Evolutionary conservation across 2,113 vertebrate species (phyloP).

Genomic region (Chaetura pelagica): DNA sequence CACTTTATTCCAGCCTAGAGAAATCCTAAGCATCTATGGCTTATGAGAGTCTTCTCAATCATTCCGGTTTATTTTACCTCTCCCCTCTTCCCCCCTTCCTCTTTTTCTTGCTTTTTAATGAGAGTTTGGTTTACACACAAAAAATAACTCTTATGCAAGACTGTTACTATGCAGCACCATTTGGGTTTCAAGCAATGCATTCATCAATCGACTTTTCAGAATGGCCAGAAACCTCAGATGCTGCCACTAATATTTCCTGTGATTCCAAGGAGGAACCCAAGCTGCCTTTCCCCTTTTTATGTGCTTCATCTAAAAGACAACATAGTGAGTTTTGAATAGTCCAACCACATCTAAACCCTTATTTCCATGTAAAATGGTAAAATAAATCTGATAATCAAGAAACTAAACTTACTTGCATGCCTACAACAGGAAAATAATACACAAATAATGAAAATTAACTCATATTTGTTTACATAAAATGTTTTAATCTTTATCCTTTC

Average conservation of each 20-base stretch:
- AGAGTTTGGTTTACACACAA: neutral
- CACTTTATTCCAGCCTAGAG: neutral
- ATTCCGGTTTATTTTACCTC: neutral
- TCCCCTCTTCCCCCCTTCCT: neutral
- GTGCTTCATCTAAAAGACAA: neutral
- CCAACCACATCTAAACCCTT: neutral
- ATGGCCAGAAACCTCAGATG: neutral
- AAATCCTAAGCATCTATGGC: neutral
- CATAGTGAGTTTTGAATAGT: neutral
- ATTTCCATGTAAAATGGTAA: neutral
- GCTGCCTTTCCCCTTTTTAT: neutral
- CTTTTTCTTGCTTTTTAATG: neutral
- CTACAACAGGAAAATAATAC: neutral
- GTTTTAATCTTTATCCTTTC: neutral
- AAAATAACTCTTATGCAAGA: neutral
- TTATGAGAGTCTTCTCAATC: neutral
- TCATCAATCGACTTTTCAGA: neutral
- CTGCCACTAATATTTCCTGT: neutral
- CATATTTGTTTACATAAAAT: neutral
- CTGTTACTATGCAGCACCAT: neutral
- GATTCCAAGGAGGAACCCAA: neutral
- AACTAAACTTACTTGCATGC: neutral
- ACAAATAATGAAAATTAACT: neutral
- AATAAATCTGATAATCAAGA: neutral
- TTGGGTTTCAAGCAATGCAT: neutral